A percentile compares a stretch with the other conserved stretches of the same genome.
phyloP scores from a whole-genome alignment of 2,888 invertebrate species.

The Bibio marci region DNA sequence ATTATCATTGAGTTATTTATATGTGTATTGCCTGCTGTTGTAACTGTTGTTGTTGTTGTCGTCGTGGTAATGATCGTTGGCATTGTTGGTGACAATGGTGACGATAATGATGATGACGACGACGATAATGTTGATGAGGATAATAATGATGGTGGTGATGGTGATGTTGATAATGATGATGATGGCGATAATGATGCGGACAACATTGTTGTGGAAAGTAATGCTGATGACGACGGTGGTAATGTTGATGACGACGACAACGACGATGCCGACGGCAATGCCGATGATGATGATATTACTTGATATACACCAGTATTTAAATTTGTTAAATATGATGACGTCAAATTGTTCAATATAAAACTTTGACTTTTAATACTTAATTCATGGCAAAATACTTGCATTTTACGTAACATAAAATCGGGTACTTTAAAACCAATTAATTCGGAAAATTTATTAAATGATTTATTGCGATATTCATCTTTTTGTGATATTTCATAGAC shows the following conservation, averaged over 20 bases:
- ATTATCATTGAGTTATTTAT: not conserved
- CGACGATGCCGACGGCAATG: not conserved
- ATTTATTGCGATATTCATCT: constrained; percentile 33
- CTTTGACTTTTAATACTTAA: constrained; percentile 27
- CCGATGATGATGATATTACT: too few relatives aligned
- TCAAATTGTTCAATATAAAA: constrained; percentile 26
- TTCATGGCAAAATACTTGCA: constrained; percentile 31
- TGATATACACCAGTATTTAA: constrained; percentile 14
- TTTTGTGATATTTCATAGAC: constrained; percentile 37
- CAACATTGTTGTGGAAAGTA: not conserved
- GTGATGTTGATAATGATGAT: not conserved
- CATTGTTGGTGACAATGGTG: not conserved
- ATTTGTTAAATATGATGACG: too few relatives aligned
- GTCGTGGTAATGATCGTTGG: not conserved
- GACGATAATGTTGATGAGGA: not conserved
- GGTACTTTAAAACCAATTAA: constrained; percentile 39
- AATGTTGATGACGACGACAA: not conserved
- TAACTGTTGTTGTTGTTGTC: constrained; percentile 6
- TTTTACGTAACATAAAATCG: constrained; percentile 41
- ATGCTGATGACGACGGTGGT: not conserved
- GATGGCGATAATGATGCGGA: constrained; percentile 1
- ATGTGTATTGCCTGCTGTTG: constrained; percentile 4
- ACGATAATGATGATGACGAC: not conserved
- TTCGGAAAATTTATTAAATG: constrained; percentile 28
- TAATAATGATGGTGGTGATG: constrained; percentile 1